phyloP scores from a whole-genome alignment of 1,140 invertebrate genomes.

The Arctopsyche grandis region DNA sequence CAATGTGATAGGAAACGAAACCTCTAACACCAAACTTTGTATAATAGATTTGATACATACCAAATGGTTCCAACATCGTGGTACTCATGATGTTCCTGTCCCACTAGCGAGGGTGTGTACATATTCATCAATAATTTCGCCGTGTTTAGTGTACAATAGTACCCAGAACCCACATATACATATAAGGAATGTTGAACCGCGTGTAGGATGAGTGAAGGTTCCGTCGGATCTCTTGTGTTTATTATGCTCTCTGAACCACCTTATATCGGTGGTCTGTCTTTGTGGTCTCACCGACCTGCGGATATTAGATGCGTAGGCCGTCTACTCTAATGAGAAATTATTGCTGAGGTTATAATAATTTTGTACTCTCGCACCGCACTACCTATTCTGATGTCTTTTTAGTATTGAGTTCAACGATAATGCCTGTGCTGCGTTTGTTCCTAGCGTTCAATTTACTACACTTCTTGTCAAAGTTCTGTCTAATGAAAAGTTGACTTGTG shows the following conservation, averaged over 20 bases:
- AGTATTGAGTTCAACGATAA: neutral
- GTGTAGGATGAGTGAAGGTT: constrained; percentile 42
- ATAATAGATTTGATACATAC: too few species aligned
- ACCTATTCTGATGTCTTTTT: constrained; percentile 12
- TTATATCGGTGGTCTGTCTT: constrained; percentile 10
- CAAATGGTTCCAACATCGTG: too few species aligned
- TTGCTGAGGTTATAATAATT: constrained; percentile 33
- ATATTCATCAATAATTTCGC: constrained; percentile 19
- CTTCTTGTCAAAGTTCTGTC: neutral
- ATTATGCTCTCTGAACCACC: neutral
- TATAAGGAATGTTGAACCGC: constrained; percentile 34
- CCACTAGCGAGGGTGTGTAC: neutral
- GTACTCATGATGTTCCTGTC: neutral
- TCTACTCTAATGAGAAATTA: constrained; percentile 45
- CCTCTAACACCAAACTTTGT: too few species aligned
- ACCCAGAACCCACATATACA: neutral
- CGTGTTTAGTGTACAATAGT: neutral
- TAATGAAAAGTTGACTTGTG: neutral
- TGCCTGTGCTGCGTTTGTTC: neutral
- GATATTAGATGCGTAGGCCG: constrained; percentile 30
- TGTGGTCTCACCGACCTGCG: neutral
- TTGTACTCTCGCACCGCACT: neutral
- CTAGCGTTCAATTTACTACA: too few species aligned
- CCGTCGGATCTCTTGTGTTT: constrained; percentile 37
- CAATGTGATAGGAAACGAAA: too few species aligned